These are phyloP conservation scores for Eupithecia insigniata DNA, from an alignment of 2,888 invertebrate genomes.

Conservation along the genomic window DNA sequence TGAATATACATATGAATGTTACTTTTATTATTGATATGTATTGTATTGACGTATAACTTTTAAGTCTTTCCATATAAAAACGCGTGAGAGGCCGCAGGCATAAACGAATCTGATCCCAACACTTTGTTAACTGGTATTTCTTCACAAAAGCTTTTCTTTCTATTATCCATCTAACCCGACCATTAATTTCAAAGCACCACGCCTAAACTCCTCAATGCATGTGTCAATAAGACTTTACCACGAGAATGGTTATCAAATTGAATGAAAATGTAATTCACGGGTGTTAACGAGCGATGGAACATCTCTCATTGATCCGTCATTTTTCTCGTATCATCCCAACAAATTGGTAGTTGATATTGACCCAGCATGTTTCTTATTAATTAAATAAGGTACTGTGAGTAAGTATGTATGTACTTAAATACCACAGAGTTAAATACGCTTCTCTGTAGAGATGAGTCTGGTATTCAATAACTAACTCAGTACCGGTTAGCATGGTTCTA, in stretches of 20 bases:
- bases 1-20: too few species aligned
- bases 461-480: too few species aligned
- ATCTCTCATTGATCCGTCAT: conserved; percentile 44
- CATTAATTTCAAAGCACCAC: conserved; percentile 29
- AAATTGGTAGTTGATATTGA: conserved; percentile 56
- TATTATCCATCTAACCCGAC: conserved; percentile 25
- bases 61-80: too few species aligned
- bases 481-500: too few species aligned
- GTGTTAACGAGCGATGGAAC: conserved; percentile 48
- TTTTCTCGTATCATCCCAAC: conserved; percentile 57
- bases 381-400: neutral
- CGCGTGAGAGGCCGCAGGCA: too few species aligned
- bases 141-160: neutral
- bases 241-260: conserved; percentile 33
- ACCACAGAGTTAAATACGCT: too few species aligned
- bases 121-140: neutral
- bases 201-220: conserved; percentile 25
- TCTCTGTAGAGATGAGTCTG: too few species aligned
- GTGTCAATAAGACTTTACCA: conserved; percentile 38
- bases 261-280: conserved; percentile 47
- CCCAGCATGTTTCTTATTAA: neutral
- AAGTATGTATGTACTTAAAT: too few species aligned
- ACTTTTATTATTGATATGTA: too few species aligned
- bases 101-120: neutral
- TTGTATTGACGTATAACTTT: too few species aligned